A percentile compares a stretch with the other conserved stretches of the same genome.
Conservation (phyloP, 2,888 invertebrate species). For the Creontiades dilutus region DNA sequence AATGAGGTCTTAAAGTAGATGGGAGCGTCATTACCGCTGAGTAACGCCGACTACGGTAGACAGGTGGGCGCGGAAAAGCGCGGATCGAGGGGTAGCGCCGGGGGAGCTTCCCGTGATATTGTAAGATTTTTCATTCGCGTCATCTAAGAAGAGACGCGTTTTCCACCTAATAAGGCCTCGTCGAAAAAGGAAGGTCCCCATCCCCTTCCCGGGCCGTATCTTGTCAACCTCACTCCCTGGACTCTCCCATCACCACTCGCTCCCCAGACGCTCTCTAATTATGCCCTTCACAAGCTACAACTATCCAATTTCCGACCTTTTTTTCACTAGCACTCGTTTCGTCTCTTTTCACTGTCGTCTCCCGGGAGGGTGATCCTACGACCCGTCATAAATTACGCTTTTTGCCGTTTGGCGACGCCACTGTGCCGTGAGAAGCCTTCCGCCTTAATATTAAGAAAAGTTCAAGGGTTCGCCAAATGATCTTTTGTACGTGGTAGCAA, state of each 20-base stretch:
- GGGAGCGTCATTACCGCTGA: conserved; percentile 66
- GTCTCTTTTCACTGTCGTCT: conserved; percentile 49
- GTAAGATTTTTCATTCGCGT: conserved; percentile 69
- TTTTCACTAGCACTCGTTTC: conserved; percentile 23
- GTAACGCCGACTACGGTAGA: conserved; percentile 31
- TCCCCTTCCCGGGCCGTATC: not conserved
- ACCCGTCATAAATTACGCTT: conserved; percentile 44
- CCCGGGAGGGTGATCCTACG: not conserved
- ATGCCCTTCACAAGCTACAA: conserved; percentile 66
- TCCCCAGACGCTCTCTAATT: conserved; percentile 60
- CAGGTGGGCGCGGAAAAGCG: not conserved
- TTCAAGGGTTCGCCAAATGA: not conserved
- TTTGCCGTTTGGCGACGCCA: conserved; percentile 6
- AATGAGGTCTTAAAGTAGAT: conserved; percentile 68
- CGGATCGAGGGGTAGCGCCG: not conserved
- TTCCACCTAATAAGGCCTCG: conserved; percentile 67
- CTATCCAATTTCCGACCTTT: conserved; percentile 59
- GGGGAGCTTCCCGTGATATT: conserved; percentile 47
- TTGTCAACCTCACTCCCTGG: not conserved
- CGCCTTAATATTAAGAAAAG: not conserved
- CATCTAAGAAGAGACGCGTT: conserved; percentile 63
- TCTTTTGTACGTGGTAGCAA: not conserved
- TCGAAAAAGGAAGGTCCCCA: conserved; percentile 20
- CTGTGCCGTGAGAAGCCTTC: not conserved
- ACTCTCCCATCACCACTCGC: not conserved